Conservation (phyloP, 2,113 vertebrate genomes). For the Rhombomys opimus region DNA sequence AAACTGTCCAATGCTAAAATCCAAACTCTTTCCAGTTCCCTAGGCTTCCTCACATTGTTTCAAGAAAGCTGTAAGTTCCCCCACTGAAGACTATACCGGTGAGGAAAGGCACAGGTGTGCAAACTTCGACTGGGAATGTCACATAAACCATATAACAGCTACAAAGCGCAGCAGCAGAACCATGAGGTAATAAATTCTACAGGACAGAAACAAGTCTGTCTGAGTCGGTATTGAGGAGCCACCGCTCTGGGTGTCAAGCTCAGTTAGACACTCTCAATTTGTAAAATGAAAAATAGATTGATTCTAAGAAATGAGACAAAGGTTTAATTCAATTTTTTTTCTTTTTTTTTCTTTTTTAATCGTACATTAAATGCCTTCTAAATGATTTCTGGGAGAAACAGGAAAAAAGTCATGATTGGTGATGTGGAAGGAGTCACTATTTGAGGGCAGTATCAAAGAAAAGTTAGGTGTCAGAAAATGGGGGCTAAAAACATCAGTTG, state of each 20-base stretch:
- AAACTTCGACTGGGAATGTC: background rate
- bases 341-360: background rate
- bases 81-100: background rate
- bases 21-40: background rate
- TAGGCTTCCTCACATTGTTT: background rate
- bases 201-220: background rate
- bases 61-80: background rate
- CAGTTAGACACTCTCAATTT: background rate
- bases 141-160: constrained; percentile 2
- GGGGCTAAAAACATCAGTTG: background rate
- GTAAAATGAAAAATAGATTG: background rate
- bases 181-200: background rate
- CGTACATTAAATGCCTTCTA: background rate
- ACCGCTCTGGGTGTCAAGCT: background rate
- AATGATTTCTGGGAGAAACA: background rate
- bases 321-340: background rate
- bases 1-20: background rate
- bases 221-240: background rate
- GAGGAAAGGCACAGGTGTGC: background rate
- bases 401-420: background rate
- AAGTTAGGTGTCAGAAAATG: constrained; percentile 55
- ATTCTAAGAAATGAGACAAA: constrained; percentile 45
- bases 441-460: constrained; percentile 1
- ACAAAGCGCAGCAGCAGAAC: background rate
- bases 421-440: background rate